These are phyloP conservation scores for Drosophila ezoana DNA, from an alignment of 2,888 invertebrate genomes.

Conservation along the genomic window DNA sequence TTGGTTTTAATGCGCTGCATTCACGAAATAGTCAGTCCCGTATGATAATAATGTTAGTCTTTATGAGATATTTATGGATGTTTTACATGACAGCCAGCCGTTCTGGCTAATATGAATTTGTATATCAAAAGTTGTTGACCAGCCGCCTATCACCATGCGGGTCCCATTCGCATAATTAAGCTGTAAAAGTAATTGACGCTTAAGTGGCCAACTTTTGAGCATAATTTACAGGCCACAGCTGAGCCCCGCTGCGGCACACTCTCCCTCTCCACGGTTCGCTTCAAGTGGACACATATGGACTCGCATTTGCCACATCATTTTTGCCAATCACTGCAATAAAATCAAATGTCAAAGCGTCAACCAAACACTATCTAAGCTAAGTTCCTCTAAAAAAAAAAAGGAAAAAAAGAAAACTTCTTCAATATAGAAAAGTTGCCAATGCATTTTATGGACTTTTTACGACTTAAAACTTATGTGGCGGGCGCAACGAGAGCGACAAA, in stretches of 20 bases:
- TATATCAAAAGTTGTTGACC: constrained; percentile 25
- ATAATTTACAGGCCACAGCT: constrained; percentile 59
- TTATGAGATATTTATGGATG: constrained; percentile 65
- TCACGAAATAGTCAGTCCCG: constrained; percentile 46
- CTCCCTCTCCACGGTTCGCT: neutral
- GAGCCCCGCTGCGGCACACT: neutral
- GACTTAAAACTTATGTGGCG: constrained; percentile 76
- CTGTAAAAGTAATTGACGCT: constrained; percentile 72
- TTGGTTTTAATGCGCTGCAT: constrained; percentile 50
- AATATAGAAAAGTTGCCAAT: constrained; percentile 71
- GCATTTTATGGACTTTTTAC: constrained; percentile 80
- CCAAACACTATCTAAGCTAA: constrained; percentile 42
- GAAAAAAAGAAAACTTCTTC: constrained; percentile 26
- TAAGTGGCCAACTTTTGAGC: constrained; percentile 73
- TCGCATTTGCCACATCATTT: constrained; percentile 76
- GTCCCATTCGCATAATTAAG: constrained; percentile 72
- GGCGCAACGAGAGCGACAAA: constrained; percentile 48
- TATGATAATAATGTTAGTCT: constrained; percentile 36
- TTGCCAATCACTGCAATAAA: constrained; percentile 75
- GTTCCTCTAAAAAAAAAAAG: constrained; percentile 17
- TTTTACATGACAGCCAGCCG: constrained; percentile 58
- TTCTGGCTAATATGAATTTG: constrained; percentile 24
- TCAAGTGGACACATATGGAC: constrained; percentile 16
- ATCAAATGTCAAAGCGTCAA: constrained; percentile 67
- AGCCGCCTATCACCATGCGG: constrained; percentile 41